Conservation (phyloP, 2,113 vertebrate species). For the Gambusia holbrooki region DNA sequence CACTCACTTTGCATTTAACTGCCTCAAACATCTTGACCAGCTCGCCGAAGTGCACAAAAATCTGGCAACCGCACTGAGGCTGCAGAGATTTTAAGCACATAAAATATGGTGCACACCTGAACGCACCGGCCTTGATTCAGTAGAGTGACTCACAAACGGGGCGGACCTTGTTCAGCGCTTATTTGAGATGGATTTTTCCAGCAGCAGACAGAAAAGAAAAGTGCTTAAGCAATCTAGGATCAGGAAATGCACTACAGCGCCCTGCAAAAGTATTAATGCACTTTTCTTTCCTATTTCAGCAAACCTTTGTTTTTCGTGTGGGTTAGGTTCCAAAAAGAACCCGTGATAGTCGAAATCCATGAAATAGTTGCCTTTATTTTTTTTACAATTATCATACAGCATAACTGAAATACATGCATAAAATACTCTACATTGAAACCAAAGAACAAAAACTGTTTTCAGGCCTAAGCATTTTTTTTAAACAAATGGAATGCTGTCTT, state of each 20-base stretch:
- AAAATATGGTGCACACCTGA: slow-evolving; percentile 82
- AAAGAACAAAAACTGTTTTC: too few relatives aligned
- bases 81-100: slow-evolving; percentile 86
- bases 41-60: slow-evolving; percentile 88
- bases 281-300: background rate
- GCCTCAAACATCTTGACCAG: slow-evolving; percentile 88
- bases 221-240: background rate
- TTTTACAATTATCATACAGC: too few relatives aligned
- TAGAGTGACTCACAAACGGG: slow-evolving; percentile 70
- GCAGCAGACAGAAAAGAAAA: slow-evolving; percentile 33
- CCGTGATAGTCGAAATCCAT: too few relatives aligned
- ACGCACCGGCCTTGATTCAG: slow-evolving; percentile 78
- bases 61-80: slow-evolving; percentile 84
- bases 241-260: background rate
- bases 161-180: slow-evolving; percentile 71
- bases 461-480: too few relatives aligned
- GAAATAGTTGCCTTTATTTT: too few relatives aligned
- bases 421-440: too few relatives aligned
- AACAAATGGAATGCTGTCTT: too few relatives aligned
- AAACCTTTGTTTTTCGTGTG: too few relatives aligned
- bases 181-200: slow-evolving; percentile 86
- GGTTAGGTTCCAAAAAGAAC: too few relatives aligned
- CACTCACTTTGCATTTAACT: slow-evolving; percentile 85
- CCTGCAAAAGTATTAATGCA: background rate
- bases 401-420: too few relatives aligned